phyloP scores from a whole-genome alignment of 2,888 invertebrate genomes.

The Andricus curvator region DNA sequence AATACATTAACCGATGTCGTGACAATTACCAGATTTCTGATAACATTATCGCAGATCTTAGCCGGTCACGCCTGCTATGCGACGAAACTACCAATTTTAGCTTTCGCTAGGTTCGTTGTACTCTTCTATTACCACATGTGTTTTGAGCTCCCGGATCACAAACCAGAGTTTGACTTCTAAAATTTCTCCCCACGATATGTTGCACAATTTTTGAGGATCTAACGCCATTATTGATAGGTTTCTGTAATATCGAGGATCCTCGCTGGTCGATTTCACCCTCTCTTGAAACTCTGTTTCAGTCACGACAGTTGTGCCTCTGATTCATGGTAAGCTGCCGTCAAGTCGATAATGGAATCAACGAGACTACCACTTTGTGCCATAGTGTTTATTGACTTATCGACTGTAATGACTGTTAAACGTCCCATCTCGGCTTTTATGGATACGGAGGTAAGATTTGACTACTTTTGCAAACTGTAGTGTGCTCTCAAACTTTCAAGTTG shows the following conservation, averaged over 20 bases:
- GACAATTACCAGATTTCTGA: conserved; percentile 32
- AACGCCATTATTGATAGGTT: neutral
- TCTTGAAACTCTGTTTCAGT: neutral
- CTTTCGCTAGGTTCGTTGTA: conserved; percentile 21
- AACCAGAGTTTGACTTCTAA: neutral
- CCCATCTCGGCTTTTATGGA: conserved; percentile 45
- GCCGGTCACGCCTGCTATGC: conserved; percentile 20
- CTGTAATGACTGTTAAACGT: conserved; percentile 1
- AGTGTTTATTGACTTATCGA: conserved; percentile 13
- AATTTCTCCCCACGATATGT: neutral
- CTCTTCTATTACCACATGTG: conserved; percentile 10
- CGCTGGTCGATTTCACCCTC: neutral
- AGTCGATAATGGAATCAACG: conserved; percentile 17
- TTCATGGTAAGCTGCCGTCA: conserved; percentile 24
- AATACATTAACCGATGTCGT: conserved; percentile 22
- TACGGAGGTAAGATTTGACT: conserved; percentile 37
- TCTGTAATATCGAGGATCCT: neutral
- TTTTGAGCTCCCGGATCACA: neutral
- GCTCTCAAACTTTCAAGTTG: neutral
- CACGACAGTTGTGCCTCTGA: neutral
- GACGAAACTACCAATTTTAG: conserved; percentile 27
- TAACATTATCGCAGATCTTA: conserved; percentile 24
- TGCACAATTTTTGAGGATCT: neutral
- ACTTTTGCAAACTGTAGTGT: neutral
- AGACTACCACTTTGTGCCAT: neutral